Conservation (phyloP, 2,888 invertebrate genomes). For the Phorcus lineatus region DNA sequence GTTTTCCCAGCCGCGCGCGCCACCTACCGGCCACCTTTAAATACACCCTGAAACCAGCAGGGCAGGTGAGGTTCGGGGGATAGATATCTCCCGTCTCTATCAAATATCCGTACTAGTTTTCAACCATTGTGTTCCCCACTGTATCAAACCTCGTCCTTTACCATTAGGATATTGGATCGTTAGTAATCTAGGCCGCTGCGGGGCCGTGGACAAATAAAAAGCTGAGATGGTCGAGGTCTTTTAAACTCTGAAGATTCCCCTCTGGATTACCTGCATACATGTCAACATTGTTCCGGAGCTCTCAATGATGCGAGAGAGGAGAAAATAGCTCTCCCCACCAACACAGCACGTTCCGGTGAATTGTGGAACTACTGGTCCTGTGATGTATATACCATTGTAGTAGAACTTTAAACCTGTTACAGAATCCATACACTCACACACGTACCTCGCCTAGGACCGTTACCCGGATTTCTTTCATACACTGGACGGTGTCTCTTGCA, state of each 20-base stretch:
- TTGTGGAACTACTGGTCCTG: too few species aligned
- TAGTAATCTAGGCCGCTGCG: background rate
- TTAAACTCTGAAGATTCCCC: background rate
- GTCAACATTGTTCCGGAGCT: background rate
- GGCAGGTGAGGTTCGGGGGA: background rate
- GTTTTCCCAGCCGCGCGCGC: background rate
- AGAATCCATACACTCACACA: too few species aligned
- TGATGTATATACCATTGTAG: too few species aligned
- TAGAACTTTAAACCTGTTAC: too few species aligned
- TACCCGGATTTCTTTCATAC: too few species aligned
- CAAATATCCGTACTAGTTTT: background rate
- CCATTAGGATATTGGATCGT: conserved; percentile 3
- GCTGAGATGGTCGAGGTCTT: background rate
- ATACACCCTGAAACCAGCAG: background rate
- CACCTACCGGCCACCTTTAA: background rate
- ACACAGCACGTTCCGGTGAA: too few species aligned
- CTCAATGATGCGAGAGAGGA: too few species aligned
- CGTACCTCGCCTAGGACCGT: too few species aligned
- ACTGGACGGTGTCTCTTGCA: too few species aligned
- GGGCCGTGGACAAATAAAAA: background rate
- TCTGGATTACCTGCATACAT: background rate
- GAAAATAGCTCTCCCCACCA: too few species aligned
- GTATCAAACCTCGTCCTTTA: background rate
- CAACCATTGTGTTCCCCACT: background rate
- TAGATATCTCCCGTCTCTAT: background rate